Evolutionary conservation across 2,113 vertebrate species (phyloP).

Genomic region (Malaclemys terrapin): DNA sequence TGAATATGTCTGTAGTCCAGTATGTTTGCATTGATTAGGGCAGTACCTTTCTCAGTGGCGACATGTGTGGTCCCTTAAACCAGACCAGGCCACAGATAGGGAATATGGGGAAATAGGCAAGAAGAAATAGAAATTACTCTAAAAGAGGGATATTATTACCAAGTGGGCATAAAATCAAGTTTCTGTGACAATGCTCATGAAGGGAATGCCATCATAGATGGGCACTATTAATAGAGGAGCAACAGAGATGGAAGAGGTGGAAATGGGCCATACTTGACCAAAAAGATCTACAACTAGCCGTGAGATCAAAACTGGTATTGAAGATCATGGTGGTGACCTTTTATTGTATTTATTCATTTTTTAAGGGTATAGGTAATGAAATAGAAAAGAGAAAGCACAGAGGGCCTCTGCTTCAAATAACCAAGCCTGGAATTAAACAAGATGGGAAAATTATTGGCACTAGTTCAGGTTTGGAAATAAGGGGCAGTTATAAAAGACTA

Average conservation of each 20-base stretch:
- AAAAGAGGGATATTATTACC: neutral
- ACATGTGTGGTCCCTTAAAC: neutral
- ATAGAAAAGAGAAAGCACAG: neutral
- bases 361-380: neutral
- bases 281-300: neutral
- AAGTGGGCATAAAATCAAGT: neutral
- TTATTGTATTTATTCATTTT: neutral
- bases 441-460: neutral
- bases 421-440: neutral
- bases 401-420: neutral
- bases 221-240: neutral
- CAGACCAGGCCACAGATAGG: neutral
- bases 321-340: neutral
- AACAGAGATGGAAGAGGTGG: neutral
- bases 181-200: neutral
- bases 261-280: neutral
- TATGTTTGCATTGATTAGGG: neutral
- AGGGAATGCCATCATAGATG: accelerated
- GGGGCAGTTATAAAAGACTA: neutral
- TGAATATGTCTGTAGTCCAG: neutral
- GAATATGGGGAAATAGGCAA: neutral
- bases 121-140: neutral
- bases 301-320: neutral
- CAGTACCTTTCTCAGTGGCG: neutral
- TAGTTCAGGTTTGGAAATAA: neutral